Percentiles rank a stretch among this genome's conserved stretches.
phyloP scores from a whole-genome alignment of 2,888 invertebrate genomes.

The Clepsis dumicolana region DNA sequence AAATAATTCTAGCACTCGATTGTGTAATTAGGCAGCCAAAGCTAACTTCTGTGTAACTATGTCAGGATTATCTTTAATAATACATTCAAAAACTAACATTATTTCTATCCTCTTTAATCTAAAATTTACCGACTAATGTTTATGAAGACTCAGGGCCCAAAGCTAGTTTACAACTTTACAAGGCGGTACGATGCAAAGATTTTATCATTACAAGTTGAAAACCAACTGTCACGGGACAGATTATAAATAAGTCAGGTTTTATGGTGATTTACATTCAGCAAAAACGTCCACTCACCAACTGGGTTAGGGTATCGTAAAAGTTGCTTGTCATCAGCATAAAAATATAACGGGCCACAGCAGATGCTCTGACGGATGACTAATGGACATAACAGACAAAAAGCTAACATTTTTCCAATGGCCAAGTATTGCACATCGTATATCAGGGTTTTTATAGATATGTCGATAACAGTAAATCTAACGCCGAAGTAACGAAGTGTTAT shows the following conservation, averaged over 20 bases:
- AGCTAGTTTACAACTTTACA: neutral
- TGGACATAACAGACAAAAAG: neutral
- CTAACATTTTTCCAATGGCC: neutral
- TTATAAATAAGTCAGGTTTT: neutral
- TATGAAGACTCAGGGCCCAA: neutral
- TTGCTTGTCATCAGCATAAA: constrained; percentile 7
- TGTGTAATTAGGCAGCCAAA: no score
- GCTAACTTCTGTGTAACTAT: no score
- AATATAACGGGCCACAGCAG: neutral
- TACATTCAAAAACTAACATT: neutral
- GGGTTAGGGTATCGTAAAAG: constrained; percentile 3
- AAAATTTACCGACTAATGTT: neutral
- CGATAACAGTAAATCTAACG: constrained; percentile 10
- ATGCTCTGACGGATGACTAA: neutral
- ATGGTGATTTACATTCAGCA: neutral
- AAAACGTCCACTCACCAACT: neutral
- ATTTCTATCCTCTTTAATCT: neutral
- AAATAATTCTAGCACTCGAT: no score
- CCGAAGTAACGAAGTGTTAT: neutral
- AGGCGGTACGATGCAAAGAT: neutral
- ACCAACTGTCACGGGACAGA: neutral
- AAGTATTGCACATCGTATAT: neutral
- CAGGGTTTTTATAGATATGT: constrained; percentile 1
- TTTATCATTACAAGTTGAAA: neutral
- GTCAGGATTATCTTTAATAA: no score